Conservation (phyloP, 2,888 invertebrate species). For the Deilephila porcellus region DNA sequence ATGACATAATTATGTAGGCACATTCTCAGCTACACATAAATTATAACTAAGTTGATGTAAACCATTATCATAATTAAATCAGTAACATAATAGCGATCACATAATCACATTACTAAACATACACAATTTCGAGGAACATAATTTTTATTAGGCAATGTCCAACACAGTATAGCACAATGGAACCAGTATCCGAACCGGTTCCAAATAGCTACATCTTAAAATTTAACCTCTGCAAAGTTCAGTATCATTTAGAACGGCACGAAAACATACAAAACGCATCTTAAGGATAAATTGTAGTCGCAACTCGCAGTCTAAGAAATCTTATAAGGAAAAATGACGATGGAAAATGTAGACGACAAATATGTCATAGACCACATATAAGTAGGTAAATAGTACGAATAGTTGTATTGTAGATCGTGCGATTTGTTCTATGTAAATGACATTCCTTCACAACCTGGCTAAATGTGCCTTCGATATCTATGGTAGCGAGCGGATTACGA, state of each 20-base stretch:
- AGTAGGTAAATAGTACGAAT: conserved; percentile 21
- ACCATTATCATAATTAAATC: neutral
- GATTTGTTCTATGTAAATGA: conserved; percentile 18
- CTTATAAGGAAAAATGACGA: conserved; percentile 19
- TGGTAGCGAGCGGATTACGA: conserved; percentile 20
- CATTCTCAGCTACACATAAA: no score
- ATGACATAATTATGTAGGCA: no score
- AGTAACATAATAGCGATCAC: neutral
- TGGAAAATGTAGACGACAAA: conserved; percentile 14
- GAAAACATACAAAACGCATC: neutral
- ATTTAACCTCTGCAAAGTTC: conserved; percentile 23
- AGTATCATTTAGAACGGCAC: conserved; percentile 18
- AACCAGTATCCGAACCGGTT: conserved; percentile 4
- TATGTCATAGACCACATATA: conserved; percentile 8
- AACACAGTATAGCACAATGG: neutral
- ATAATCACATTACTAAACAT: neutral
- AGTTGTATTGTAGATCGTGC: conserved; percentile 18
- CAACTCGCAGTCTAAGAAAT: neutral
- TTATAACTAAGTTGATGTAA: no score
- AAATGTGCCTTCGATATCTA: conserved; percentile 20
- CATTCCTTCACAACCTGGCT: conserved; percentile 17
- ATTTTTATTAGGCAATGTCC: neutral
- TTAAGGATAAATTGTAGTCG: conserved; percentile 16
- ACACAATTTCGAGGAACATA: neutral
- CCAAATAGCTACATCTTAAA: conserved; percentile 12